These are phyloP conservation scores for Mirounga angustirostris DNA, from an alignment of 2,113 vertebrate species.

Conservation along the genomic window DNA sequence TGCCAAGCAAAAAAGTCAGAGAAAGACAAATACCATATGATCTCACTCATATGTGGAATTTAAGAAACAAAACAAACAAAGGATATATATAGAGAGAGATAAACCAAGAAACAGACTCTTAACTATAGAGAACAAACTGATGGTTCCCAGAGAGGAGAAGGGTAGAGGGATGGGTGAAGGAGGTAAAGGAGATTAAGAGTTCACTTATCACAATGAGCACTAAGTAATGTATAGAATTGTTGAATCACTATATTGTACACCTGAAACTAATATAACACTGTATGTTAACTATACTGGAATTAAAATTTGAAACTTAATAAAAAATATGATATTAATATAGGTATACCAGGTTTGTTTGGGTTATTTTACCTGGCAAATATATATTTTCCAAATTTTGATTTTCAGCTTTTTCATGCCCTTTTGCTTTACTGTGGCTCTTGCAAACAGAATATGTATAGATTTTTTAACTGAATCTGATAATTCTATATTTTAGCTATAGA, in stretches of 20 bases:
- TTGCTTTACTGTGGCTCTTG: not conserved
- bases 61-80: not conserved
- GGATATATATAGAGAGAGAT: not conserved
- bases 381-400: not conserved
- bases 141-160: not conserved
- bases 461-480: conserved; percentile 13
- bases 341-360: not conserved
- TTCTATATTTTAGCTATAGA: not conserved
- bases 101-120: not conserved
- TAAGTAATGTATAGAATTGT: not conserved
- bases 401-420: not conserved
- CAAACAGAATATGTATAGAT: not conserved
- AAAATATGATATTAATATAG: not conserved
- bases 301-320: not conserved
- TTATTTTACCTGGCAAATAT: not conserved
- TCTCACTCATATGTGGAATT: not conserved
- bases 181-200: not conserved
- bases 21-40: not conserved
- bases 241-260: not conserved
- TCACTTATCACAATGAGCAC: not conserved
- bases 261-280: not conserved
- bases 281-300: not conserved
- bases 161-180: not conserved
- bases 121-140: not conserved
- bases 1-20: not conserved